A percentile compares a stretch with the other conserved stretches of the same genome.
Evolutionary conservation across 2,888 invertebrate genomes (phyloP).

Genomic region (Eustalomyia histrio): DNA sequence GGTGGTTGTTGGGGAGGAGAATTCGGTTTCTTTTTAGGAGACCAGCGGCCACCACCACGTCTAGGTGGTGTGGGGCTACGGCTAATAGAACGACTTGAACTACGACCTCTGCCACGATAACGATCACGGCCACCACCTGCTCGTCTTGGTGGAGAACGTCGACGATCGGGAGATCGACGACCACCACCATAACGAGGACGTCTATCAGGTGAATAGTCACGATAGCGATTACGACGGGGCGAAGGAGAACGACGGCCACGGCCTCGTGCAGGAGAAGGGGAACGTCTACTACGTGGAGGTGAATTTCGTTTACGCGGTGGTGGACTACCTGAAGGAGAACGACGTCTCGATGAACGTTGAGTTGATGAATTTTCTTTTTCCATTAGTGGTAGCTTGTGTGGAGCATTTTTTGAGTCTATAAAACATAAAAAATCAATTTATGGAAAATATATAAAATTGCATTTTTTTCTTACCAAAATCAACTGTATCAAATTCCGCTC

Average conservation of each 20-base stretch:
- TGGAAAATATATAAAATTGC: too few relatives aligned
- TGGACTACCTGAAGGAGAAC: slow-evolving; percentile 72
- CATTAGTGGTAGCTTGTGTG: slow-evolving; percentile 43
- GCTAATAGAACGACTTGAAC: slow-evolving; percentile 73
- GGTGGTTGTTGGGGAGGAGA: slow-evolving; percentile 70
- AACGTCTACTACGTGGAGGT: slow-evolving; percentile 70
- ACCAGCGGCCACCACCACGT: slow-evolving; percentile 74
- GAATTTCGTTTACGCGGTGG: slow-evolving; percentile 70
- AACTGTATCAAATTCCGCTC: slow-evolving; percentile 73
- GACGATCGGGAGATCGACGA: slow-evolving; percentile 68
- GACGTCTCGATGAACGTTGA: slow-evolving; percentile 67
- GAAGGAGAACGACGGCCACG: slow-evolving; percentile 74
- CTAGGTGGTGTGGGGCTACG: slow-evolving; percentile 71
- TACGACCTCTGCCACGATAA: slow-evolving; percentile 69
- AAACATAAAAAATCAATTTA: neutral
- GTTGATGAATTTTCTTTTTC: slow-evolving; percentile 59
- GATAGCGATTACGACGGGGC: slow-evolving; percentile 71
- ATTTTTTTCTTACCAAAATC: slow-evolving; percentile 67
- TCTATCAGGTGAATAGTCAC: slow-evolving; percentile 74
- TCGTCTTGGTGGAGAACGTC: slow-evolving; percentile 66
- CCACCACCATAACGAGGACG: slow-evolving; percentile 71
- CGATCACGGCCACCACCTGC: slow-evolving; percentile 70
- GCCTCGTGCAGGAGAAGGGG: slow-evolving; percentile 71
- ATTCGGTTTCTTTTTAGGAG: slow-evolving; percentile 73
- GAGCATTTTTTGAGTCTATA: slow-evolving; percentile 53